These are phyloP conservation scores for Calyptomena viridis DNA, from an alignment of 2,113 vertebrate species.

Conservation along the genomic window DNA sequence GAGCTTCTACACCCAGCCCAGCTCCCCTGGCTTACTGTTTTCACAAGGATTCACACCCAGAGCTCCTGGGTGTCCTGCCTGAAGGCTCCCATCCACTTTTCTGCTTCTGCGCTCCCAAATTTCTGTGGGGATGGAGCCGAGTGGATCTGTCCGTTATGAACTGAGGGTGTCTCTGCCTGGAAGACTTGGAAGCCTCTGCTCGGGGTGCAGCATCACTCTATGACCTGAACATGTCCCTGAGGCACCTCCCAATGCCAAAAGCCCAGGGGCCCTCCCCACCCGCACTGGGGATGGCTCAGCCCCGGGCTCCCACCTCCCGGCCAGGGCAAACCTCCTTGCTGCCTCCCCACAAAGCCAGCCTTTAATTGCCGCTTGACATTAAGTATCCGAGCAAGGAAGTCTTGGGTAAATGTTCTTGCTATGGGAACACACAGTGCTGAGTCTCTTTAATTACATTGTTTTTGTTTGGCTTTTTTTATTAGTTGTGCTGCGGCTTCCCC, in stretches of 20 bases:
- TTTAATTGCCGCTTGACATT: constrained; percentile 40
- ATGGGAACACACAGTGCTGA: constrained; percentile 70
- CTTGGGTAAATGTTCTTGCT: constrained; percentile 58
- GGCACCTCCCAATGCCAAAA: neutral
- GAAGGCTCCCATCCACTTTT: neutral
- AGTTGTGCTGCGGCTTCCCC: constrained; percentile 60
- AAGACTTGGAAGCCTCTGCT: neutral
- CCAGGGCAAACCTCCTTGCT: neutral
- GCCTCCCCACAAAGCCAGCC: neutral
- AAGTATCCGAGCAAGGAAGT: constrained; percentile 47
- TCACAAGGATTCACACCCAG: neutral
- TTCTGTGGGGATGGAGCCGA: neutral
- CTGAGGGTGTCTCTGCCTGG: neutral
- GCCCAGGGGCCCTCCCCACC: neutral
- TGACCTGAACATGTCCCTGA: neutral
- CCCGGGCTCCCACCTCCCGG: neutral
- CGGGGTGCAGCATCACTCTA: neutral
- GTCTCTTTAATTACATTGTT: constrained; percentile 70
- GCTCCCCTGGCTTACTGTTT: neutral
- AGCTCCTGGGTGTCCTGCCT: neutral
- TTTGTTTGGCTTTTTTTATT: constrained; percentile 67
- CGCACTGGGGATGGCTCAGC: neutral
- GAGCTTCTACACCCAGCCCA: neutral
- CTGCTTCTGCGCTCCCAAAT: neutral
- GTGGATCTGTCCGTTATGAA: neutral